Conservation (phyloP, 2,888 invertebrate genomes). For the Pandemis cinnamomeana region DNA sequence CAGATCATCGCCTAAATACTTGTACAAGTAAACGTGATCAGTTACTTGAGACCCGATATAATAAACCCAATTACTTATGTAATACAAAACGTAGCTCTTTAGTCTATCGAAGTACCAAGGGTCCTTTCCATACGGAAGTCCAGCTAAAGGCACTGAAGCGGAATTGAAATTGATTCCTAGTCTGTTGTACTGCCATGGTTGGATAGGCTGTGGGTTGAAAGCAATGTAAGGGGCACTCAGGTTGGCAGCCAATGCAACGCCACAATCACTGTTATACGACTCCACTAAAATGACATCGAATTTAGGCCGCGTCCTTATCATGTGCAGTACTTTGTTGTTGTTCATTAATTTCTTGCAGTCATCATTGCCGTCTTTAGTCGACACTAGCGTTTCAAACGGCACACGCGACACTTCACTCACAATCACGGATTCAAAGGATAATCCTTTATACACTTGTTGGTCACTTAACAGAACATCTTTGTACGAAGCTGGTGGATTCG, state of each 20-base stretch:
- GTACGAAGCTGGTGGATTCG: slow-evolving; percentile 78
- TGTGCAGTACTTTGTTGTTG: slow-evolving; percentile 81
- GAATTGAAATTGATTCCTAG: slow-evolving; percentile 82
- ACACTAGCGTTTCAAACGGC: slow-evolving; percentile 77
- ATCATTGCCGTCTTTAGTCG: slow-evolving; percentile 79
- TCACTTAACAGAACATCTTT: slow-evolving; percentile 81
- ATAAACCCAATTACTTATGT: slow-evolving; percentile 77
- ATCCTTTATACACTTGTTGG: slow-evolving; percentile 70
- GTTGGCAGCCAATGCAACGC: slow-evolving; percentile 87
- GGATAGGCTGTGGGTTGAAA: slow-evolving; percentile 81
- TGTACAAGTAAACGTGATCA: slow-evolving; percentile 75
- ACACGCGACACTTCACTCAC: slow-evolving; percentile 77
- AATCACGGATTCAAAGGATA: slow-evolving; percentile 79
- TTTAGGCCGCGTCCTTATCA: slow-evolving; percentile 76
- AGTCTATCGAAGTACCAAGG: slow-evolving; percentile 79
- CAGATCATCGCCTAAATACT: slow-evolving; percentile 81
- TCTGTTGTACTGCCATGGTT: slow-evolving; percentile 82
- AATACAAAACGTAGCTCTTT: slow-evolving; percentile 72
- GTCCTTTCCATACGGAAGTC: slow-evolving; percentile 73
- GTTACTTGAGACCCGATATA: slow-evolving; percentile 76
- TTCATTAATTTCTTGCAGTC: slow-evolving; percentile 80
- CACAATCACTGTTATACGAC: slow-evolving; percentile 90
- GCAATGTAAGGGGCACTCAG: slow-evolving; percentile 87
- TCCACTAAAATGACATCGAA: slow-evolving; percentile 90
- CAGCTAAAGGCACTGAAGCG: slow-evolving; percentile 76